Evolutionary conservation across 2,797 vertebrate species (phyloP).

Genomic region (Paratrypauchen microcephalus): DNA sequence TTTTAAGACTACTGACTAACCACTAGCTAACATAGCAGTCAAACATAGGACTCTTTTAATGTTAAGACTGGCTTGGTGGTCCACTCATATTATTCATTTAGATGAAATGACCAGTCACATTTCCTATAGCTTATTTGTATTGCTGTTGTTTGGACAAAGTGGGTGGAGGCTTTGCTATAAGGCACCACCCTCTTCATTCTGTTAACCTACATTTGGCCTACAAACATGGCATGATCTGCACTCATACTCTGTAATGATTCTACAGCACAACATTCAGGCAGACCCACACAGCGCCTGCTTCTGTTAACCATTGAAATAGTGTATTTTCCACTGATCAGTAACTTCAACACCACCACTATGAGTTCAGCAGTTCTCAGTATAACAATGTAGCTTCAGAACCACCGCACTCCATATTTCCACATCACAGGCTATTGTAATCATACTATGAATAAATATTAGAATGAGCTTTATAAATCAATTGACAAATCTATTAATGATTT

Average conservation of each 20-base stretch:
- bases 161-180: no score
- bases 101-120: neutral
- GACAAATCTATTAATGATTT: constrained; percentile 60
- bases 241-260: constrained; percentile 17
- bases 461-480: constrained; percentile 63
- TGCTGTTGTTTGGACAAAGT: neutral
- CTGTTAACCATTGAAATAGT: constrained; percentile 55
- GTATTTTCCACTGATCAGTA: constrained; percentile 37
- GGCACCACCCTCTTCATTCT: neutral
- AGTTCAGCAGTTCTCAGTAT: constrained; percentile 58
- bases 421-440: constrained; percentile 61
- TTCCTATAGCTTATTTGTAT: neutral
- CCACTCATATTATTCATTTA: no score
- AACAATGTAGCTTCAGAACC: constrained; percentile 24
- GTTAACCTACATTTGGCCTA: neutral
- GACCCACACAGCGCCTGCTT: constrained; percentile 35
- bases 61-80: no score
- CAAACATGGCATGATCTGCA: neutral
- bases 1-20: no score
- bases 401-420: constrained; percentile 53
- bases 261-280: constrained; percentile 4
- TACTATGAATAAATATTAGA: constrained; percentile 53
- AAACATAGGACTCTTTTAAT: no score
- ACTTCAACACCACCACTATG: constrained; percentile 29
- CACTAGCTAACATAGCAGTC: no score